These are phyloP conservation scores for Oegoconia quadripuncta DNA, from an alignment of 2,888 invertebrate species.

Conservation along the genomic window DNA sequence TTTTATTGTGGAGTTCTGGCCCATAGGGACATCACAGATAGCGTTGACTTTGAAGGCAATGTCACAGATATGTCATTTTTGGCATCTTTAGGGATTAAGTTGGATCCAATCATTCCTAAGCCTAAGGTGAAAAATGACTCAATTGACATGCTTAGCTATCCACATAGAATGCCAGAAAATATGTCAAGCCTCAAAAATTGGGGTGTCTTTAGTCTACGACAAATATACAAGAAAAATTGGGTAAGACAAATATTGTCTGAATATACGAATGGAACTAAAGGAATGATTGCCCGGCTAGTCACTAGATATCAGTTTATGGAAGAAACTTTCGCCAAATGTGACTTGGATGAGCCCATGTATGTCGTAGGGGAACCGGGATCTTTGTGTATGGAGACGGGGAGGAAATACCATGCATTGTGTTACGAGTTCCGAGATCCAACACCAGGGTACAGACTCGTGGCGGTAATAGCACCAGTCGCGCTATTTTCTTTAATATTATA, in stretches of 20 bases:
- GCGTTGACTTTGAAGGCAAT: conserved; percentile 18
- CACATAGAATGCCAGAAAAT: background rate
- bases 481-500: conserved; percentile 63
- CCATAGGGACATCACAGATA: conserved; percentile 31
- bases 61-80: conserved; percentile 32
- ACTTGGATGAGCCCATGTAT: conserved; percentile 51
- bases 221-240: conserved; percentile 41
- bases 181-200: conserved; percentile 19
- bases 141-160: background rate
- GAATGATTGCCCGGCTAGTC: conserved; percentile 48
- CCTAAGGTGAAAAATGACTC: background rate
- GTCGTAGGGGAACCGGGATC: conserved; percentile 47
- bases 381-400: conserved; percentile 48
- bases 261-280: conserved; percentile 44
- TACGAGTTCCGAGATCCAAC: conserved; percentile 58
- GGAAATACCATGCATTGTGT: conserved; percentile 50
- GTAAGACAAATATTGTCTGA: conserved; percentile 28
- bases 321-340: conserved; percentile 45
- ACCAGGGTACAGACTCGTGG: conserved; percentile 57
- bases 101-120: conserved; percentile 18
- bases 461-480: conserved; percentile 58
- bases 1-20: conserved; percentile 56
- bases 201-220: conserved; percentile 42
- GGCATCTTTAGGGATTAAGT: conserved; percentile 32
- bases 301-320: conserved; percentile 52